A percentile compares a stretch with the other conserved stretches of the same genome.
Evolutionary conservation across 2,888 invertebrate genomes (phyloP).

Genomic region (Athalia cordata): DNA sequence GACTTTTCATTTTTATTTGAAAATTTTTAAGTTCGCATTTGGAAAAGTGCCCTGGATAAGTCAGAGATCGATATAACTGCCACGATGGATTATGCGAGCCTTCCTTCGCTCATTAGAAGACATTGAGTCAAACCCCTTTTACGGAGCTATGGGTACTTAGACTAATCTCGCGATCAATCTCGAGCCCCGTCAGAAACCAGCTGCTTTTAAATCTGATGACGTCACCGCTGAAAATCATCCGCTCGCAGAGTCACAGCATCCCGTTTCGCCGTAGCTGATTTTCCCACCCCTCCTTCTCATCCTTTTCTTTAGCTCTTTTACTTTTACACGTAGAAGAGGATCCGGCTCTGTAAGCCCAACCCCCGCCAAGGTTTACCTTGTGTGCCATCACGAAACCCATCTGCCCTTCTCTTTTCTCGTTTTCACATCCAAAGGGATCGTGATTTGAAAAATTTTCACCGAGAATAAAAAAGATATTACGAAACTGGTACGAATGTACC

Average conservation of each 20-base stretch:
- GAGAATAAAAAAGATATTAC: too few relatives aligned
- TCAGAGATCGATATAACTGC: neutral
- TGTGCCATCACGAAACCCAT: slow-evolving; percentile 23
- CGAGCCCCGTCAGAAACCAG: slow-evolving; percentile 63
- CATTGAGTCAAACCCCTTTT: slow-evolving; percentile 54
- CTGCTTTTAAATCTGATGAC: slow-evolving; percentile 58
- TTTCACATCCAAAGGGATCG: neutral
- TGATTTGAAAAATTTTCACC: too few relatives aligned
- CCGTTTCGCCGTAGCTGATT: slow-evolving; percentile 21
- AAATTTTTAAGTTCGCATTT: neutral
- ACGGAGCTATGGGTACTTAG: slow-evolving; percentile 56
- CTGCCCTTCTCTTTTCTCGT: slow-evolving; percentile 5
- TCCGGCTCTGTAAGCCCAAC: slow-evolving; percentile 7
- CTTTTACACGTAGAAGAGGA: neutral
- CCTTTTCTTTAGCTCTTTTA: neutral
- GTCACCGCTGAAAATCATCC: slow-evolving; percentile 50
- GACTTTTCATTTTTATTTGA: too few relatives aligned
- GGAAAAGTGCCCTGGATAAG: neutral
- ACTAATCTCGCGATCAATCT: slow-evolving; percentile 71
- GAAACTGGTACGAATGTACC: too few relatives aligned
- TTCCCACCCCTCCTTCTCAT: slow-evolving; percentile 39
- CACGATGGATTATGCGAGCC: slow-evolving; percentile 1
- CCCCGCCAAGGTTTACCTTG: slow-evolving; percentile 34
- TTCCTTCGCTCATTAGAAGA: slow-evolving; percentile 36
- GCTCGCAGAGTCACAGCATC: slow-evolving; percentile 6